Evolutionary conservation across 2,797 vertebrate species (phyloP), one percentile per base, ranked within the genome.

Genomic region (Ciconia nigra): DNA sequence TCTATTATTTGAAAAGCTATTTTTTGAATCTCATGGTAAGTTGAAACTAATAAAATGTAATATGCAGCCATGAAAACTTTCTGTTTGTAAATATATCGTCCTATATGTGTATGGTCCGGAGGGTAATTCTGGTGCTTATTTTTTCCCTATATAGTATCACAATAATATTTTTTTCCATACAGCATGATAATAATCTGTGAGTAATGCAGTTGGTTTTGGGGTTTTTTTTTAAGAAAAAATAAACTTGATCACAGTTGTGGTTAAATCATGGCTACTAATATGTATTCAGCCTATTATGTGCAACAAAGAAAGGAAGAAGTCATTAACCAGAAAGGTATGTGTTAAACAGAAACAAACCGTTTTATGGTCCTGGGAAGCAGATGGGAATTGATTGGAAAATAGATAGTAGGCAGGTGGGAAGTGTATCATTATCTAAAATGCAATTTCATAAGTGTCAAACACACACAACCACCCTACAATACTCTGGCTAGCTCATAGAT

Each of bases 331-430:
- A 63, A 87, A 63, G 5, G 19, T 62, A 31, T 28, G 37, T 85
- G n/a, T 83, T 94, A 85, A 90, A 52, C 51, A 54, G 83, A 91
- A 91, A 81, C 21, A 91, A 94, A 62, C 24, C 0, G 1, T 77
- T 91, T 94, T 69, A 66, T 19, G 92, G n/a, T 76, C 51, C 42
- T 29, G 24, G 8, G 57, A 92, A 96, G 61, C 31, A 94, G 81
- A 92, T 83, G 93, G 87, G 57, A 92, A 93, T 95, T 93, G 94
- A 96, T 89, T 89, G 44, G 87, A 94, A 93, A 92, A 93, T 28
- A 96, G 55, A 70, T 80, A 89, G 82, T 78, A 83, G 65, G 61
- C 22, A 92, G 37, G 55, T 83, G 35, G 62, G 81, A 93, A 82
- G 81, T 93, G 67, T 94, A 89, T 96, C 87, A 93, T 93, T 95